Conservation (phyloP, 64 coral and sea anemone genomes). For the Porites australiensis region DNA sequence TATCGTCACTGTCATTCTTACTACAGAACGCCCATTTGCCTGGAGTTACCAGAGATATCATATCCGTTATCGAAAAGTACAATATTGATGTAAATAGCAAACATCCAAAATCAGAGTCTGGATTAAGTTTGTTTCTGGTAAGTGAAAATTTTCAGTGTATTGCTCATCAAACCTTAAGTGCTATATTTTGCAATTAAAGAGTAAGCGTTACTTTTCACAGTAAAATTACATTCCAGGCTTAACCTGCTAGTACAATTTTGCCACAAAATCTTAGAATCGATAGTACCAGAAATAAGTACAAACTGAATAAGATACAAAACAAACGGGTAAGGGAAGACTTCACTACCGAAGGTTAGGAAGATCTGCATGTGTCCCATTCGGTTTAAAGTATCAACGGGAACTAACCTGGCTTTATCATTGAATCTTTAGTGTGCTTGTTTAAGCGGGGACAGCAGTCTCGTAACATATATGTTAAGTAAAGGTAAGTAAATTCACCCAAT, state of each 20-base stretch:
- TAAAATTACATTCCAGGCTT: too few species aligned
- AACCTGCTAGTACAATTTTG: too few species aligned
- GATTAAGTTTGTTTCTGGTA: constrained; percentile 69
- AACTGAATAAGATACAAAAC: too few species aligned
- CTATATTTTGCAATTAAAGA: too few species aligned
- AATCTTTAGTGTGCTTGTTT: constrained; percentile 81
- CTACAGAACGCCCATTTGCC: constrained; percentile 54
- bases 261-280: too few species aligned
- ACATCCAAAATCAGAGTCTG: constrained; percentile 56
- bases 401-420: not conserved
- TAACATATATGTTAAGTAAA: constrained; percentile 74
- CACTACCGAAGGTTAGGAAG: too few species aligned
- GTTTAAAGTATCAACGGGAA: not conserved
- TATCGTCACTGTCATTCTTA: not conserved
- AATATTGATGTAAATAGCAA: constrained; percentile 56
- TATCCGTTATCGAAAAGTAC: constrained; percentile 50
- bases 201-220: too few species aligned
- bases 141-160: not conserved
- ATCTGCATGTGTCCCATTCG: not conserved
- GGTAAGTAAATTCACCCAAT: constrained; percentile 11
- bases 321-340: too few species aligned
- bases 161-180: too few species aligned
- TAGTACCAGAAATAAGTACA: too few species aligned
- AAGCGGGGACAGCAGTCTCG: constrained; percentile 57
- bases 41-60: constrained; percentile 28